Evolutionary conservation across 92 coral and sea anemone species (phyloP), one percentile per base, ranked within the genome.

Genomic region (Epizoanthus scotinus): DNA sequence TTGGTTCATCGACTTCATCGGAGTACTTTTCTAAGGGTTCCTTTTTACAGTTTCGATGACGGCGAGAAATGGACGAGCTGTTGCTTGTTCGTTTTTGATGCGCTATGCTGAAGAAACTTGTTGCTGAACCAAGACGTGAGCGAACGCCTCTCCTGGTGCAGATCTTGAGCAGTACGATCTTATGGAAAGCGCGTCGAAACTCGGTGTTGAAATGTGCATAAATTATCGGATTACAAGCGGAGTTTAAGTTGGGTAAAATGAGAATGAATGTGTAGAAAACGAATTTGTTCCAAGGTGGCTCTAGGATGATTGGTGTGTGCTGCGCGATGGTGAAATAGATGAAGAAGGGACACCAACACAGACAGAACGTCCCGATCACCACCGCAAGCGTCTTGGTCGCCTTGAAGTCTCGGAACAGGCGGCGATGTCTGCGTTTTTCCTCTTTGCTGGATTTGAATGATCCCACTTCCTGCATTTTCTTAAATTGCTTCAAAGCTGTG

Each of bases 321-420:
- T 91, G 94, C 2, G 68, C 22, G 18, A 88, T 82, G 22, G 91
- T 92, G 81, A 96, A 96, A 56, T 91, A 69, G 54, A 90, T 82
- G 82, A 96, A 96, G 75, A 96, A 96, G 29, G 99, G 99, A 12
- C 86, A 89, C 99, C 99, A 96, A 60, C 99, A 96, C 0, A 96
- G 62, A n/a, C 95, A 87, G 63, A 96, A 96, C 36, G 99, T 91
- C 31, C 92, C 91, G 24, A 96, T 85, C 34, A 96, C 99, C 1
- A 96, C 86, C 0, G 97, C 97, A 0, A 96, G 73, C 14, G 99
- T 96, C 40, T 94, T 92, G 42, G 99, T 96, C 13, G 99, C 99
- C 67, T 96, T 96, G 63, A 96, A 88, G 85, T 96, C 99, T 1
- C 87, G 84, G 21, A 88, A 81, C 20, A 84, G 34, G 31, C 86